A percentile compares a stretch with the other conserved stretches of the same genome.
Evolutionary conservation across 2,888 invertebrate species (phyloP).

Genomic region (Branchipolynoe longqiensis): DNA sequence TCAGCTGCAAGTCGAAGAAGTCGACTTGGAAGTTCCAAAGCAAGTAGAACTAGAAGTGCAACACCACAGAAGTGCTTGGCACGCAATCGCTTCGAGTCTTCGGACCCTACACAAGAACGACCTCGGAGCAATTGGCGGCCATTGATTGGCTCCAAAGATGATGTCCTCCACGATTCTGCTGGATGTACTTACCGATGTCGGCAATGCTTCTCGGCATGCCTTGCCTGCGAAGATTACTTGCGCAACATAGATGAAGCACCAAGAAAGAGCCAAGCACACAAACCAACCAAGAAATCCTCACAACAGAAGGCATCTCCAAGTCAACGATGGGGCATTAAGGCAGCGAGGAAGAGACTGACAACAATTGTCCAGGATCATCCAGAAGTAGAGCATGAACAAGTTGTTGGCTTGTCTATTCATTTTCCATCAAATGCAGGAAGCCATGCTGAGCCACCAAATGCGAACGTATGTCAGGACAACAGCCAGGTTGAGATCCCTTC

Average conservation of each 20-base stretch:
- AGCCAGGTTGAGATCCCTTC: too few relatives aligned
- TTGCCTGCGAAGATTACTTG: constrained; percentile 33
- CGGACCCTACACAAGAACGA: not conserved
- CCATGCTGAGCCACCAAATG: not conserved
- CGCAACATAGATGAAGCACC: not conserved
- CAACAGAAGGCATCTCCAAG: not conserved
- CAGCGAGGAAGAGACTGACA: not conserved
- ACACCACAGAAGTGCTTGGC: not conserved
- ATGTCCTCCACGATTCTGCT: not conserved
- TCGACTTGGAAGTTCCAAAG: not conserved
- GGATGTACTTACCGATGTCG: constrained; percentile 22
- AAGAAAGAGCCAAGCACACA: not conserved
- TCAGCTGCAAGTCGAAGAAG: constrained; percentile 34
- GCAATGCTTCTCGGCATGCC: constrained; percentile 36
- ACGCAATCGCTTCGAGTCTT: not conserved
- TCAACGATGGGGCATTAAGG: not conserved
- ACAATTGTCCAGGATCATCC: constrained; percentile 28
- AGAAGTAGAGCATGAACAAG: not conserved
- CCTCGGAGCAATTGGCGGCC: constrained; percentile 30
- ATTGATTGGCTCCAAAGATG: not conserved
- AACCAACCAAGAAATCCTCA: not conserved
- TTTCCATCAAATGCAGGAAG: not conserved
- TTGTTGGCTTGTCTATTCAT: constrained; percentile 7
- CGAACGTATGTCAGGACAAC: not conserved
- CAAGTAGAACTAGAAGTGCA: not conserved